Evolutionary conservation across 2,113 vertebrate genomes (phyloP).

Genomic region (Capricornis sumatraensis): DNA sequence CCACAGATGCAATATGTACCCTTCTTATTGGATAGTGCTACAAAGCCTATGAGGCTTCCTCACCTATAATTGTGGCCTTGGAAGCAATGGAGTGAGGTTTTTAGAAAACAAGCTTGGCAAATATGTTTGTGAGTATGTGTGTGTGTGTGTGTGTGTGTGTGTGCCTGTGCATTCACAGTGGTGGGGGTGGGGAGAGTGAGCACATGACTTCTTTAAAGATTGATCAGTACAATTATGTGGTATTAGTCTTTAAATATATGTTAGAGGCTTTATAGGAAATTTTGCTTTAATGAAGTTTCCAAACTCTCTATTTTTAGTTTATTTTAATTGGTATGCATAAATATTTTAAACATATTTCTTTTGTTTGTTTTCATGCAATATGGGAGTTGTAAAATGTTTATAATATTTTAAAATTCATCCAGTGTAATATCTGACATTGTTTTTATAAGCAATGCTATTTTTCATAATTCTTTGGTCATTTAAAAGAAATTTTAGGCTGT

Average conservation of each 20-base stretch:
- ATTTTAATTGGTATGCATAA: neutral
- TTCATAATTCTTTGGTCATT: neutral
- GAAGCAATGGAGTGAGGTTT: neutral
- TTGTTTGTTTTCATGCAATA: neutral
- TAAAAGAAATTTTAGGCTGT: neutral
- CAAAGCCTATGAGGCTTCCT: neutral
- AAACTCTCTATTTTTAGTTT: neutral
- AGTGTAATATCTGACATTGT: neutral
- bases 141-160: accelerated
- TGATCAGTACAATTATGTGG: neutral
- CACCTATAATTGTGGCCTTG: neutral
- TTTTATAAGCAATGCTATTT: neutral
- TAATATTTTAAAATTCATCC: neutral
- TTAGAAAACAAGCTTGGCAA: neutral
- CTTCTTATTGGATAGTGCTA: neutral
- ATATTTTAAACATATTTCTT: neutral
- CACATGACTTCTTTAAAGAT: neutral
- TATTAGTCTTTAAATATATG: neutral
- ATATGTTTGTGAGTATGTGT: neutral
- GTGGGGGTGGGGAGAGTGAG: neutral
- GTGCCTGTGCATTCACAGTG: neutral
- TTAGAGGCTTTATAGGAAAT: neutral
- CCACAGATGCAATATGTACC: too few species aligned
- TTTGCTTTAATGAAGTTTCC: neutral
- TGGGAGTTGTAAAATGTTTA: neutral